Percentiles rank a stretch among this genome's conserved stretches.
These are phyloP conservation scores for Procambarus clarkii DNA, from an alignment of 1,140 invertebrate species.

Conservation along the genomic window DNA sequence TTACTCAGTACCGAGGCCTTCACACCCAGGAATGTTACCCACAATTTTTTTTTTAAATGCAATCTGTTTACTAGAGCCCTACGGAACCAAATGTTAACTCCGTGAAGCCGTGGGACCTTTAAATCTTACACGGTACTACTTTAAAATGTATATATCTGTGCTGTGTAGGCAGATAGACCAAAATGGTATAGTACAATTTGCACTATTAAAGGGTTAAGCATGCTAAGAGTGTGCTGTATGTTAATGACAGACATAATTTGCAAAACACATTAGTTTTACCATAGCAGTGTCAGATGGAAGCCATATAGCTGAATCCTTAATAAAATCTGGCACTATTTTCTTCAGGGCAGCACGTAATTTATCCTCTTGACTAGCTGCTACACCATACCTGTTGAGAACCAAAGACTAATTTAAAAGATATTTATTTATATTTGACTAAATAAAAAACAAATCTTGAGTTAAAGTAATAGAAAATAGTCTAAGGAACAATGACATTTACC, in stretches of 20 bases:
- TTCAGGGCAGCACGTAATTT: conserved; percentile 85
- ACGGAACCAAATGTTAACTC: too few relatives aligned
- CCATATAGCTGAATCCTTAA: conserved; percentile 89
- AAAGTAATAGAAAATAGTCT: neutral
- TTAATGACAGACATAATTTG: neutral
- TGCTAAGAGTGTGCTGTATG: neutral
- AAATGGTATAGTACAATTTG: too few relatives aligned
- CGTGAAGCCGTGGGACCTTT: too few relatives aligned
- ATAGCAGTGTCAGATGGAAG: conserved; percentile 94
- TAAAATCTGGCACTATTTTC: conserved; percentile 87
- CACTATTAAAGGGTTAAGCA: too few relatives aligned
- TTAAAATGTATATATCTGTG: too few relatives aligned
- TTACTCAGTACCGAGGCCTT: too few relatives aligned
- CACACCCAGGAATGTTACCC: too few relatives aligned
- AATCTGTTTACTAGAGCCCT: too few relatives aligned
- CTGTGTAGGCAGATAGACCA: too few relatives aligned
- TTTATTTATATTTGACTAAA: neutral
- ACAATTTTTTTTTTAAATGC: too few relatives aligned
- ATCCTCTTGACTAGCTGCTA: conserved; percentile 86
- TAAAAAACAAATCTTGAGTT: neutral
- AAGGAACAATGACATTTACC: too few relatives aligned
- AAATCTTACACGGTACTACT: too few relatives aligned
- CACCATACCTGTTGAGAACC: conserved; percentile 83
- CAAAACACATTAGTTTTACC: conserved; percentile 77
- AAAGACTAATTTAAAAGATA: neutral